Evolutionary conservation across 2,113 vertebrate genomes (phyloP).

Genomic region (Solea solea): DNA sequence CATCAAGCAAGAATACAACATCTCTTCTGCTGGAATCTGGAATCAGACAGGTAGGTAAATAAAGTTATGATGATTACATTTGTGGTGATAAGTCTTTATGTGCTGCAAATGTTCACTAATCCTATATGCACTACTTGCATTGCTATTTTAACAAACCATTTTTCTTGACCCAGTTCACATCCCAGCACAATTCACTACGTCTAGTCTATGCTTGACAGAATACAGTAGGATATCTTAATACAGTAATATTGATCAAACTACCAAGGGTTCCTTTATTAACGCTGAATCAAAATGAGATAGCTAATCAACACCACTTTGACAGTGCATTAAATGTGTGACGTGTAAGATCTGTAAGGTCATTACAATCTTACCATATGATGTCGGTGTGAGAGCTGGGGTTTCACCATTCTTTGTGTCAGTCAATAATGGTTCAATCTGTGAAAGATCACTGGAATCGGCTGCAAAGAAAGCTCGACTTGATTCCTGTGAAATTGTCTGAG

Average conservation of each 20-base stretch:
- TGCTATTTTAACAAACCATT: too few relatives aligned
- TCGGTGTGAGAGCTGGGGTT: slow-evolving; percentile 15
- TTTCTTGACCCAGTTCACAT: too few relatives aligned
- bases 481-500: slow-evolving; percentile 83
- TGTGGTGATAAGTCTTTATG: background rate
- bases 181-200: too few relatives aligned
- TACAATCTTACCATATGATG: slow-evolving; percentile 62
- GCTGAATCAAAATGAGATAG: too few relatives aligned
- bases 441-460: slow-evolving; percentile 78
- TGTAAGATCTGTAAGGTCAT: background rate
- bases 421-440: slow-evolving; percentile 66
- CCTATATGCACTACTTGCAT: background rate
- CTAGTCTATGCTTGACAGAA: too few relatives aligned
- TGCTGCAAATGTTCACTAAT: slow-evolving; percentile 16
- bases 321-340: too few relatives aligned
- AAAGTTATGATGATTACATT: slow-evolving; percentile 18
- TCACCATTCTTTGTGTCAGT: slow-evolving; percentile 37
- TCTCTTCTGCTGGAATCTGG: slow-evolving; percentile 77
- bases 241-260: too few relatives aligned
- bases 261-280: too few relatives aligned
- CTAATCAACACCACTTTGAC: too few relatives aligned
- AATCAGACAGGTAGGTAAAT: slow-evolving; percentile 60
- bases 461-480: slow-evolving; percentile 81
- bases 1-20: slow-evolving; percentile 83
- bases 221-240: too few relatives aligned